Evolutionary conservation across 2,797 vertebrate species (phyloP).

Genomic region (Sebastes wilsoni): DNA sequence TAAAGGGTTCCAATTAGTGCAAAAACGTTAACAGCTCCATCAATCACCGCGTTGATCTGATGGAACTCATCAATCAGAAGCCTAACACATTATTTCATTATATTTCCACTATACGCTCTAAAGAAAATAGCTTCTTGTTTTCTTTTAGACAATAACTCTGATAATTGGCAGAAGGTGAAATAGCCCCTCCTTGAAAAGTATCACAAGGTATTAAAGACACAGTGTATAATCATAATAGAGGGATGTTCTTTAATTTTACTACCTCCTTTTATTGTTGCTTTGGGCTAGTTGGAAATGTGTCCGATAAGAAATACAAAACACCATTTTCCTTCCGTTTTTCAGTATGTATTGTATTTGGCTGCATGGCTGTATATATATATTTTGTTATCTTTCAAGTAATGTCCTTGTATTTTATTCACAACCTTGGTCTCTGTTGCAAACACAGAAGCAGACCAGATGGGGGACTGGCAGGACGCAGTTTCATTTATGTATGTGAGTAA

Average conservation of each 20-base stretch:
- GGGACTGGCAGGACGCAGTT: constrained; percentile 64
- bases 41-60: constrained; percentile 35
- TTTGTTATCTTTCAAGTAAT: constrained; percentile 38
- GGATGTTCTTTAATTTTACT: not conserved
- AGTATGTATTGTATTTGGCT: not conserved
- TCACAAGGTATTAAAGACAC: not conserved
- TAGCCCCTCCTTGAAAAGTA: not conserved
- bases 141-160: not conserved
- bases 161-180: not conserved
- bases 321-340: not conserved
- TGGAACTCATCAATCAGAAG: constrained; percentile 52
- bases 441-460: constrained; percentile 71
- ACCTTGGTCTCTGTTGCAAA: constrained; percentile 66
- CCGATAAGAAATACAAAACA: not conserved
- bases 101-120: not conserved
- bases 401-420: constrained; percentile 68
- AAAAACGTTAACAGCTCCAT: constrained; percentile 40
- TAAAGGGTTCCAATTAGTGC: constrained; percentile 3
- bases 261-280: not conserved
- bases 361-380: not conserved
- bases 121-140: not conserved
- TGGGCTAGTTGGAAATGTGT: not conserved
- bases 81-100: constrained; percentile 27
- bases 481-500: constrained; percentile 74
- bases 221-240: not conserved